These are phyloP conservation scores for Acrossocheilus wenchowensis DNA, from an alignment of 2,797 vertebrate genomes.

Conservation along the genomic window DNA sequence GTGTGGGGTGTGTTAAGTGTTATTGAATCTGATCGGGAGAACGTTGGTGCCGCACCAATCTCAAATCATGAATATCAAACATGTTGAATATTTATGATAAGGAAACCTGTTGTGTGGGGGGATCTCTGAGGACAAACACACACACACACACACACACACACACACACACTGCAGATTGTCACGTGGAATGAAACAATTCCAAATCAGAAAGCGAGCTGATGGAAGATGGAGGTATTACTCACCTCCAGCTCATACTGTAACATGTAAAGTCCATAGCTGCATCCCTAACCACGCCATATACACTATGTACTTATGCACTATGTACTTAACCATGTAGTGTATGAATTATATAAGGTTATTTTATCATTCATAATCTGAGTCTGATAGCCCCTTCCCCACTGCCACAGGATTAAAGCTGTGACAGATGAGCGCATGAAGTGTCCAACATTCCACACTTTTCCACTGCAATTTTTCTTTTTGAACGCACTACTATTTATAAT, in stretches of 20 bases:
- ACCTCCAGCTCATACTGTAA: background rate
- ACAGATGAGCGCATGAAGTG: background rate
- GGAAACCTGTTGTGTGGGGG: background rate
- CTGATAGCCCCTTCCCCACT: too few species aligned
- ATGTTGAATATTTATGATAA: background rate
- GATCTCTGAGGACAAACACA: background rate
- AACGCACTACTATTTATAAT: too few species aligned
- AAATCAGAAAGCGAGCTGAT: background rate
- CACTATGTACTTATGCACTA: background rate
- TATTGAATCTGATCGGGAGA: background rate
- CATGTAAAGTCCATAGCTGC: background rate
- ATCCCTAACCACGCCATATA: background rate
- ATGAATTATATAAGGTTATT: too few species aligned
- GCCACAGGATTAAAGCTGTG: too few species aligned
- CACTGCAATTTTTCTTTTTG: too few species aligned
- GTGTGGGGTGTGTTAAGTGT: background rate
- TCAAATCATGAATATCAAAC: background rate
- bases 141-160: too few species aligned
- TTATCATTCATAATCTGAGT: too few species aligned
- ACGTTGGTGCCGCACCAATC: background rate
- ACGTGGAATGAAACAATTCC: background rate
- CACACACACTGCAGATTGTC: background rate
- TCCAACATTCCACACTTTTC: too few species aligned
- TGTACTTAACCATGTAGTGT: background rate
- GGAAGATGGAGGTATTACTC: background rate